phyloP scores from a whole-genome alignment of 1,140 invertebrate species.

The Drosophila triauraria region DNA sequence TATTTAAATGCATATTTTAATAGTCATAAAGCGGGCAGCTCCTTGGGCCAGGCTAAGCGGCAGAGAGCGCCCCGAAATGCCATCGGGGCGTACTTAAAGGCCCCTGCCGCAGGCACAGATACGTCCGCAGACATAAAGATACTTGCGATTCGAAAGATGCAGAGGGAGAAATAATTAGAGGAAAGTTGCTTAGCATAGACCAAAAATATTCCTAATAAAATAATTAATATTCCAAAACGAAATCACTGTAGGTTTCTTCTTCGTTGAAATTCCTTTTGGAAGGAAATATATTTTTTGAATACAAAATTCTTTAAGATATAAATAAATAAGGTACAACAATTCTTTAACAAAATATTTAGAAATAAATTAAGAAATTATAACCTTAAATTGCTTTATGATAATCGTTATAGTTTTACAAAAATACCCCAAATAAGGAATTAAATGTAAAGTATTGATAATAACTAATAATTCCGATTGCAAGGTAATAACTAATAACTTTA shows the following conservation, averaged over 20 bases:
- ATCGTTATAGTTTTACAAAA: too few species aligned
- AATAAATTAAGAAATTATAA: too few species aligned
- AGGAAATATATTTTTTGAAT: too few species aligned
- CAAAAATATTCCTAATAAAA: not conserved
- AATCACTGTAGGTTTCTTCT: not conserved
- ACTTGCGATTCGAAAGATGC: constrained; percentile 7
- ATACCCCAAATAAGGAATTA: too few species aligned
- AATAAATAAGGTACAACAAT: too few species aligned
- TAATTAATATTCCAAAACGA: not conserved
- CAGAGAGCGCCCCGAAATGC: constrained; percentile 52
- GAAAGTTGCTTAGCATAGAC: accelerated
- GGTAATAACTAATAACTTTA: too few species aligned
- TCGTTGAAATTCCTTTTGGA: not conserved
- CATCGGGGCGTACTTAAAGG: constrained; percentile 73
- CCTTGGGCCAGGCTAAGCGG: constrained; percentile 34
- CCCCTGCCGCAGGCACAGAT: constrained; percentile 38
- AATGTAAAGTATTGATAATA: too few species aligned
- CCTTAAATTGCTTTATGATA: too few species aligned
- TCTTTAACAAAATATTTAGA: too few species aligned
- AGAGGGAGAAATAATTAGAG: not conserved
- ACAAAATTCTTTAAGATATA: too few species aligned
- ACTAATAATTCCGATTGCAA: too few species aligned
- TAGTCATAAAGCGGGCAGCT: constrained; percentile 70
- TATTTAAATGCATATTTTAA: constrained; percentile 83
- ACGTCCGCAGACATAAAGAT: constrained; percentile 24